Conservation (phyloP, 2,797 vertebrate genomes). For the Tragopan temminckii region DNA sequence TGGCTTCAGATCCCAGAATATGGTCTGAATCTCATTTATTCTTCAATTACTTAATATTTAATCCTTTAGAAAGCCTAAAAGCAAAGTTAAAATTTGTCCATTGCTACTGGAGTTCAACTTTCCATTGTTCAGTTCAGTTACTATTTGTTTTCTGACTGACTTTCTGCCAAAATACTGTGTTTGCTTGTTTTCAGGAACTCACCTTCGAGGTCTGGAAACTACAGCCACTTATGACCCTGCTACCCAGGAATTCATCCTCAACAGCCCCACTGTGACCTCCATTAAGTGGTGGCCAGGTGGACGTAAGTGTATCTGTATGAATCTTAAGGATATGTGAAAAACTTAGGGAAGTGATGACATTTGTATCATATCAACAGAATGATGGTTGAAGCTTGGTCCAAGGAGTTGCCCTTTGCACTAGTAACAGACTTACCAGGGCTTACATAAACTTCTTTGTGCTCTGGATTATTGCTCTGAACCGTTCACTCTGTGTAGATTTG, state of each 20-base stretch:
- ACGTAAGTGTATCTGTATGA: conserved; percentile 85
- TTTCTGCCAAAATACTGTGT: neutral
- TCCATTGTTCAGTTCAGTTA: neutral
- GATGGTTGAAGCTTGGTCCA: neutral
- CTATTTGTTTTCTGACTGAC: neutral
- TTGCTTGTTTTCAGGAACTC: conserved; percentile 87
- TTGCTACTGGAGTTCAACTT: conserved; percentile 55
- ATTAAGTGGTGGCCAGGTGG: conserved; percentile 99
- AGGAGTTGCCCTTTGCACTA: neutral
- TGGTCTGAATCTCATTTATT: neutral
- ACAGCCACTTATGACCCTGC: conserved; percentile 94
- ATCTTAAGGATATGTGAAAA: neutral
- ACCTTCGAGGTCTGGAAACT: conserved; percentile 95
- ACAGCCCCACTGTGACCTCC: conserved; percentile 96
- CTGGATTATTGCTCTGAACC: neutral
- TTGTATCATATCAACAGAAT: neutral
- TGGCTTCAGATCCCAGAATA: neutral
- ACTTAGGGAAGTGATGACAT: neutral
- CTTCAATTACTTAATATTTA: neutral
- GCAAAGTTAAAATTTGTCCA: neutral
- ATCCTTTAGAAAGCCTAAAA: neutral
- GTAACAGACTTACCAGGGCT: neutral
- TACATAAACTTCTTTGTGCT: neutral
- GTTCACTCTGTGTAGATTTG: neutral
- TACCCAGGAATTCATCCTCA: conserved; percentile 95